Base-by-base conservation (phyloP, 1,140 invertebrate species). In the Cyphomyrmex costatus region DNA sequence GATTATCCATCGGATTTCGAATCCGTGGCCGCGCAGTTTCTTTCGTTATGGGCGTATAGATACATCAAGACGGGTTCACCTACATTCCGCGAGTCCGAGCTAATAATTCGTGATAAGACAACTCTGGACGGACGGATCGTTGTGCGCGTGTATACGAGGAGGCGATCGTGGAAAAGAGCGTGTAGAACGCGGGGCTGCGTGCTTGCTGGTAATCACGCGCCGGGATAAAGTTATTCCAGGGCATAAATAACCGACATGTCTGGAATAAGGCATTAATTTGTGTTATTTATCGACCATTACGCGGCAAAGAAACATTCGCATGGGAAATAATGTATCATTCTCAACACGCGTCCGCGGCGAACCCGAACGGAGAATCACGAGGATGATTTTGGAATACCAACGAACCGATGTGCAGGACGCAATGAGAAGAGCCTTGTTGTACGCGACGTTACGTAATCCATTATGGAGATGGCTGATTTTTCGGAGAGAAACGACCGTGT, bases 211-310 rank as follows among this genome's bases (percentile, higher is more conserved):
- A 94, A 94, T 94, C 93, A 94, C 93, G 93, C 92, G 92, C 88
- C 90, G 89, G 93, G 93, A 94, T 94, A 94, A 94, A 94, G 94
- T 94, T 94, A 94, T 94, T 94, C 94, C 92, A 89, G 89, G 91
- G 92, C 93, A 94, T 94, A 94, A 94, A 94, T 94, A 94, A 94
- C 93, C 92, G 91, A 92, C 92, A 93, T 93, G 93, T 94, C 94
- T 93, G 92, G 93, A 94, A 93, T 94, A 94, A 94, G 93, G 94
- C 94, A 94, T 94, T 94, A 94, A 94, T 94, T 94, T 94, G 94
- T 94, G 93, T 94, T 94, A 94, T 94, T 94, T 94, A 94, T 94
- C 93, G 93, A 91, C 94, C 93, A 94, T 94, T 94, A 94, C 92
- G 93, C 92, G 87, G 93, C 92, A 93, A 93, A 94, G 93, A 94